Evolutionary conservation across 2,797 vertebrate species (phyloP).

Genomic region (Scomberomorus guttatus): DNA sequence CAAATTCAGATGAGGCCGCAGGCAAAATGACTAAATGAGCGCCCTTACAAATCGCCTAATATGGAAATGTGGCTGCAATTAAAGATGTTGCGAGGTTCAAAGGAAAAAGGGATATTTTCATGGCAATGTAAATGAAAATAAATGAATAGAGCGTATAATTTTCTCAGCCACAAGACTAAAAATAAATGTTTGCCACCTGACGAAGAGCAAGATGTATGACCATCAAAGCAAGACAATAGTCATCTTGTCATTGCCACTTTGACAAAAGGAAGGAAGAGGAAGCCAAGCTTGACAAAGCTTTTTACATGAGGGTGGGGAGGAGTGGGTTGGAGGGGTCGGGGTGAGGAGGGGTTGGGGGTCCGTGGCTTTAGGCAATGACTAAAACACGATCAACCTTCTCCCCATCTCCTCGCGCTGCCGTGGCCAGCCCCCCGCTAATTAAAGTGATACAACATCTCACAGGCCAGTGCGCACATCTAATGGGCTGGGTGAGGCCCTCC

Average conservation of each 20-base stretch:
- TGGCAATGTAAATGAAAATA: conserved; percentile 14
- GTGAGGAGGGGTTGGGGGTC: conserved; percentile 8
- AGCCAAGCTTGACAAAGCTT: conserved; percentile 64
- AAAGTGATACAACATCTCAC: conserved; percentile 87
- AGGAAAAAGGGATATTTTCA: background rate
- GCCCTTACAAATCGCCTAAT: conserved; percentile 5
- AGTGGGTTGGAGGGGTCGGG: background rate
- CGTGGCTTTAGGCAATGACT: conserved; percentile 74
- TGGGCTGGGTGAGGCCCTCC: conserved; percentile 71
- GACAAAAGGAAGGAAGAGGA: conserved; percentile 49
- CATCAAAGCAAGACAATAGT: background rate
- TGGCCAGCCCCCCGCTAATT: conserved; percentile 82
- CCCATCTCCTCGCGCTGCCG: conserved; percentile 58
- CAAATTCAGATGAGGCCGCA: conserved; percentile 40
- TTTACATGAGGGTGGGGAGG: conserved; percentile 35
- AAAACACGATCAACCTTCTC: conserved; percentile 78
- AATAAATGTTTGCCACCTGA: conserved; percentile 6
- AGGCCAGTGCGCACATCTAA: conserved; percentile 84
- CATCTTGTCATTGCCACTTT: conserved; percentile 31
- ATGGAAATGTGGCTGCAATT: conserved; percentile 47
- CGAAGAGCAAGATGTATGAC: background rate
- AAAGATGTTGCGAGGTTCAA: conserved; percentile 23
- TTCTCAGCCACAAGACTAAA: background rate
- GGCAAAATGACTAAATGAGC: conserved; percentile 39
- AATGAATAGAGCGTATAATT: conserved; percentile 7